Evolutionary conservation across 2,888 invertebrate species (phyloP).

Genomic region (Tetragonisca angustula): DNA sequence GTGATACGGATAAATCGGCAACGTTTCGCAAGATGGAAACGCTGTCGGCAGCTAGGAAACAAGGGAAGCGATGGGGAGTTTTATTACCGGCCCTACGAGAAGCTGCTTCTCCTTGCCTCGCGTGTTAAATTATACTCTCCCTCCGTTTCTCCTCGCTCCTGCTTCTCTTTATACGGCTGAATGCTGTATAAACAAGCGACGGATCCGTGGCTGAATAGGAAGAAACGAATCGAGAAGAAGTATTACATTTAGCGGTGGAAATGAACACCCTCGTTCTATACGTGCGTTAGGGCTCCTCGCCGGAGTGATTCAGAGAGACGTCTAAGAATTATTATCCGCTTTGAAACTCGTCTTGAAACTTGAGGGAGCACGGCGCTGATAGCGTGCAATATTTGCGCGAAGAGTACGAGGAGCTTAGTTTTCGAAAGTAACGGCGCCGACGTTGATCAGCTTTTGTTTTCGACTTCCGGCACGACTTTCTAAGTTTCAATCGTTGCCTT

Average conservation of each 20-base stretch:
- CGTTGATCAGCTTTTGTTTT: too few species aligned
- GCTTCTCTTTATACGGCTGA: background rate
- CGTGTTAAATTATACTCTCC: slow-evolving; percentile 1
- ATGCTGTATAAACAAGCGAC: slow-evolving; percentile 4
- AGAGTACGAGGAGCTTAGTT: too few species aligned
- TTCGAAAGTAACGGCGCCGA: too few species aligned
- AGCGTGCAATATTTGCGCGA: too few species aligned
- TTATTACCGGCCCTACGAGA: slow-evolving; percentile 1
- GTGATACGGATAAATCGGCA: slow-evolving; percentile 17
- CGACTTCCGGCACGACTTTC: too few species aligned
- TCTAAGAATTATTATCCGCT: too few species aligned
- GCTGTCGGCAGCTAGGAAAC: slow-evolving; percentile 3
- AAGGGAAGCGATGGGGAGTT: background rate
- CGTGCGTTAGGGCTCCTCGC: background rate
- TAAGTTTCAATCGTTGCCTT: too few species aligned
- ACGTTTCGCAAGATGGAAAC: slow-evolving; percentile 3
- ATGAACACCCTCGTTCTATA: background rate
- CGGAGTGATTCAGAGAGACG: background rate
- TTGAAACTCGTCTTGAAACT: too few species aligned
- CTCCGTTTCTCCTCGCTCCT: background rate
- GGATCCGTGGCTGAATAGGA: background rate
- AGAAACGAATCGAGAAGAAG: background rate
- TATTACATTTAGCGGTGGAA: background rate
- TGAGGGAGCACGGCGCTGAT: too few species aligned
- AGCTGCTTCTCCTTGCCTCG: background rate